Conservation (phyloP, 1,140 invertebrate genomes). For the Palaemon carinicauda region DNA sequence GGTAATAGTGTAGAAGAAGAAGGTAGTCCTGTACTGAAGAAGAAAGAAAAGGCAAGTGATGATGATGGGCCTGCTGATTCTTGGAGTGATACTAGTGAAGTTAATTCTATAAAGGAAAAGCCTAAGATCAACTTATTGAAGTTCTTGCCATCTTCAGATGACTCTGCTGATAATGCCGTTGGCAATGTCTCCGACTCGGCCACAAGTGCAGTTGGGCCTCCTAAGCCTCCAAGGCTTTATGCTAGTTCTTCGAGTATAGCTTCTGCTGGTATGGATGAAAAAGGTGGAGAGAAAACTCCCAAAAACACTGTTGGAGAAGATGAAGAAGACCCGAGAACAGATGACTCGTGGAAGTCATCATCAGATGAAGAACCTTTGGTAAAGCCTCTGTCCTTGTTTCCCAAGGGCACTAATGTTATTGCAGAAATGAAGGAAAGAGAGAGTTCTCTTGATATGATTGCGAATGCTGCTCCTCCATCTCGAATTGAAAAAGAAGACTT, state of each 20-base stretch:
- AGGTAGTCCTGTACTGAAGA: not conserved
- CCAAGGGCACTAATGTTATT: not conserved
- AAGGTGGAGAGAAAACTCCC: not conserved
- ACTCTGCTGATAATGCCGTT: not conserved
- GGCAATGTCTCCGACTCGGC: not conserved
- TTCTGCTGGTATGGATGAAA: not conserved
- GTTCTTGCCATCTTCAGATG: conserved; percentile 41
- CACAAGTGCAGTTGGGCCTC: conserved; percentile 2
- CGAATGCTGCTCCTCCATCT: not conserved
- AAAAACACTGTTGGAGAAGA: not conserved
- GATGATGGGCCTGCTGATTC: conserved; percentile 31
- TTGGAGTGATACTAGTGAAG: conserved; percentile 44
- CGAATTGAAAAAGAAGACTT: conserved; percentile 11
- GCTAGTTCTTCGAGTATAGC: conserved; percentile 31
- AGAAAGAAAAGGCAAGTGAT: not conserved
- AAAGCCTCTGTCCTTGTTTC: not conserved
- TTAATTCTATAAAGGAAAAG: conserved; percentile 36
- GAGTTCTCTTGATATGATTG: not conserved
- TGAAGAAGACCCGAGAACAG: not conserved
- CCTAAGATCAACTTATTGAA: conserved; percentile 36
- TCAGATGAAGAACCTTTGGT: conserved; percentile 30
- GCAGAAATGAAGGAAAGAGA: not conserved
- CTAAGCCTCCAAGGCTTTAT: conserved; percentile 38
- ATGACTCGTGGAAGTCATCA: conserved; percentile 47
- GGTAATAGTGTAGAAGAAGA: conserved; percentile 17